A percentile compares a stretch with the other conserved stretches of the same genome.
phyloP scores from a whole-genome alignment of 2,888 invertebrate species.

The Caenorhabditis japonica region DNA sequence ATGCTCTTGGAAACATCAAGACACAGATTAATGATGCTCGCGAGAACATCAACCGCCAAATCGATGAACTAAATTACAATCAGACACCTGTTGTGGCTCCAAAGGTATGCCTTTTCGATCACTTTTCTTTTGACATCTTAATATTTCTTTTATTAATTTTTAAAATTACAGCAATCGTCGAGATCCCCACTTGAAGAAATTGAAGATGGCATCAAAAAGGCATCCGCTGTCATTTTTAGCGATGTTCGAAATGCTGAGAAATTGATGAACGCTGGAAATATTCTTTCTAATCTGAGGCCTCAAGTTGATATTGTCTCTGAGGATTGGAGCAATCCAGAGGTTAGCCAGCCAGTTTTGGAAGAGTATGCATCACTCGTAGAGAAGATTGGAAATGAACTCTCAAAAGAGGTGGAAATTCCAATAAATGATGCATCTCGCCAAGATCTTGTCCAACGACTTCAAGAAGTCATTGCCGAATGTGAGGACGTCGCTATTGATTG shows the following conservation, averaged over 20 bases:
- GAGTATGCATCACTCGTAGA: slow-evolving; percentile 11
- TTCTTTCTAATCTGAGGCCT: slow-evolving; percentile 31
- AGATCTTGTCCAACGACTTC: slow-evolving; percentile 45
- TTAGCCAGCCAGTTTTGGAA: slow-evolving; percentile 16
- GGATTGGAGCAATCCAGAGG: slow-evolving; percentile 39
- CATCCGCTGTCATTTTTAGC: slow-evolving; percentile 3
- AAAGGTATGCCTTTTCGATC: slow-evolving; percentile 14
- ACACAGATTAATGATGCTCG: slow-evolving; percentile 35
- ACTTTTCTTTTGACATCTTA: too few relatives aligned
- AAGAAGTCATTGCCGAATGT: slow-evolving; percentile 44
- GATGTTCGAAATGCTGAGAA: slow-evolving; percentile 32
- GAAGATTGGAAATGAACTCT: slow-evolving; percentile 21
- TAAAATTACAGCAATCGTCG: slow-evolving; percentile 11
- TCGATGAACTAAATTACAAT: slow-evolving; percentile 51
- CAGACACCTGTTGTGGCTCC: slow-evolving; percentile 37
- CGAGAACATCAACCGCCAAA: slow-evolving; percentile 40
- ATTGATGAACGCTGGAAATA: slow-evolving; percentile 35
- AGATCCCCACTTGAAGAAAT: slow-evolving; percentile 30
- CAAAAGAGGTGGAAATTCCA: slow-evolving; percentile 29
- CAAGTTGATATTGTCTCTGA: slow-evolving; percentile 26
- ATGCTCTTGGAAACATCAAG: slow-evolving; percentile 24
- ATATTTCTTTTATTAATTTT: not conserved
- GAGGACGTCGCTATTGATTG: slow-evolving; percentile 19
- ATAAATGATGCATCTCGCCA: slow-evolving; percentile 37
- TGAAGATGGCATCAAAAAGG: slow-evolving; percentile 24